Conservation (phyloP, 2,797 vertebrate genomes). For the Paramormyrops hopkinsi region DNA sequence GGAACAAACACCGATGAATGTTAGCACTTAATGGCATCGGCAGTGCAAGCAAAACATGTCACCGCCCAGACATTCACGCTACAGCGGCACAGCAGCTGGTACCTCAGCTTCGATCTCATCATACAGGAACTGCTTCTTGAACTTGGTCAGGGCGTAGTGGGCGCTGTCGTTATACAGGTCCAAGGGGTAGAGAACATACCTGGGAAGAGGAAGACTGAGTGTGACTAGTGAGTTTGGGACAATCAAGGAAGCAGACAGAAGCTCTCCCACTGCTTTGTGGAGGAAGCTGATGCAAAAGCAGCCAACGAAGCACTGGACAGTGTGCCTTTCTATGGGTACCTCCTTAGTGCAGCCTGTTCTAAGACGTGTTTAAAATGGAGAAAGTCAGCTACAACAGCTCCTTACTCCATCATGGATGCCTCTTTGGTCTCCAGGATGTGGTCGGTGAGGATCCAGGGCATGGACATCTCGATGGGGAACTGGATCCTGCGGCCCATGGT, state of each 20-base stretch:
- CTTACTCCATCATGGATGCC: slow-evolving; percentile 98
- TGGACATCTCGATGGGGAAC: slow-evolving; percentile 97
- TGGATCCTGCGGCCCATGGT: slow-evolving; percentile 97
- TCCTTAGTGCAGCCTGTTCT: not conserved
- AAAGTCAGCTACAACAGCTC: not conserved
- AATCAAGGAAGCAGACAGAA: not conserved
- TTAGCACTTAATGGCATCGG: not conserved
- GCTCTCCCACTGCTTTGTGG: not conserved
- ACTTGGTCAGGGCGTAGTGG: slow-evolving; percentile 93
- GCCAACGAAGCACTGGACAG: not conserved
- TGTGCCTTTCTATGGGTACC: not conserved
- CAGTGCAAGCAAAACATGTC: not conserved
- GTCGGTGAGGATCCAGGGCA: slow-evolving; percentile 97
- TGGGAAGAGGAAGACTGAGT: slow-evolving; percentile 42
- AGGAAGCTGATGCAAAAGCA: not conserved
- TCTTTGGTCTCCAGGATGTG: slow-evolving; percentile 96
- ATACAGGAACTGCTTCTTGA: slow-evolving; percentile 99
- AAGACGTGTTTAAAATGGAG: not conserved
- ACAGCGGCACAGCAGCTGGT: slow-evolving; percentile 23
- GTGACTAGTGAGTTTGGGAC: not conserved
- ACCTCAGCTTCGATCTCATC: slow-evolving; percentile 99
- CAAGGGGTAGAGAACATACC: slow-evolving; percentile 96
- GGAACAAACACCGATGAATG: not conserved
- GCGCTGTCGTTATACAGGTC: slow-evolving; percentile 97
- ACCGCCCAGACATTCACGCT: not conserved